Percentiles rank a stretch among this genome's conserved stretches.
Conservation (phyloP, 2,888 invertebrate genomes). For the Leistus spinibarbis region DNA sequence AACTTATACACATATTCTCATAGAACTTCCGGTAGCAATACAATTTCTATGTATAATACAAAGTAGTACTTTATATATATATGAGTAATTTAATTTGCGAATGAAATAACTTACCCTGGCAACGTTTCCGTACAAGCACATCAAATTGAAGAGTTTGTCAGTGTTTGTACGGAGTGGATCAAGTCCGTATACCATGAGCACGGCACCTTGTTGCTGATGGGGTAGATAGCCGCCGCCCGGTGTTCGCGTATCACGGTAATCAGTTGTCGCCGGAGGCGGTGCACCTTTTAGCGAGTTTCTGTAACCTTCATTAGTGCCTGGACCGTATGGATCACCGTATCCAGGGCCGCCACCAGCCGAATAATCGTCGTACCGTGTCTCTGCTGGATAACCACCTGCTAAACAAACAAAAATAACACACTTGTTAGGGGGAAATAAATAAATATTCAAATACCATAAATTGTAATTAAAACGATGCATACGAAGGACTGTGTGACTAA, state of each 20-base stretch:
- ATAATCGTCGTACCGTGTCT: constrained; percentile 56
- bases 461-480: neutral
- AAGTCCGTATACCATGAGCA: constrained; percentile 98
- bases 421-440: neutral
- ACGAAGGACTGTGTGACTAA: neutral
- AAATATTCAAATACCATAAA: no score
- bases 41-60: no score
- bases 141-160: constrained; percentile 95
- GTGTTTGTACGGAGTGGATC: constrained; percentile 93
- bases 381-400: constrained; percentile 32
- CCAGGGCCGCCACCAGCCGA: constrained; percentile 53
- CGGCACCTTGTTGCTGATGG: constrained; percentile 76
- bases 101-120: constrained; percentile 78
- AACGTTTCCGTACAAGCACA: constrained; percentile 98
- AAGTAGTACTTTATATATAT: no score
- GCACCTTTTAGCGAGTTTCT: constrained; percentile 57
- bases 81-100: no score
- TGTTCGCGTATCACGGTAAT: constrained; percentile 54
- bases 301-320: constrained; percentile 59
- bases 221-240: constrained; percentile 44
- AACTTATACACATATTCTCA: no score
- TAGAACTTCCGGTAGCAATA: no score
- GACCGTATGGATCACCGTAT: constrained; percentile 54
- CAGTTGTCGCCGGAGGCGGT: constrained; percentile 61
- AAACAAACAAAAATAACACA: neutral